Evolutionary conservation across 2,797 vertebrate genomes (phyloP), one percentile per base, ranked within the genome.

Genomic region (Octomys mimax): DNA sequence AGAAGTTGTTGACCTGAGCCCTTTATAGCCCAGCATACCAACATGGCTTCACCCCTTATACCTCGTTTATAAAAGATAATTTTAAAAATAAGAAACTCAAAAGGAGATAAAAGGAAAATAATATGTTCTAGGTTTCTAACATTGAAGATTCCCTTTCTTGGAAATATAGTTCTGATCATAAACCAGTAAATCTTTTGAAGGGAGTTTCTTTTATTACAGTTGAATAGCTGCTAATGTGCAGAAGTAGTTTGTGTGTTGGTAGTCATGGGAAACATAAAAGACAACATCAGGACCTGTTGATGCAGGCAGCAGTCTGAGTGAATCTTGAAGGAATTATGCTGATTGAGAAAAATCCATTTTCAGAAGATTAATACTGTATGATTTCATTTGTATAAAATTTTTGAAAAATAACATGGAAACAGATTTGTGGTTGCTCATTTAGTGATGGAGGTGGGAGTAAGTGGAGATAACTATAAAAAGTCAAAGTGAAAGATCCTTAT

Each of bases 311-410:
- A 87, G 36, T 57, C 95, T 90, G 28, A 57, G 71, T 96, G 22
- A 87, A 70, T 78, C 73, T 95, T 86, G n/a, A 84, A 52, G 39
- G 42, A 82, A 94, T 78, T 90, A 42, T 89, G 31, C 71, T 64
- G 5, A 90, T 11, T 79, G 61, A 68, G 42, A 89, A 96, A 87
- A 82, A 36, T 52, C n/a, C 21, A 94, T 31, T 71, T 36, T 46
- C 19, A 52, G 68, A 94, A 87, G 82, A 85, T 92, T 93, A 77
- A 31, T 91, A 28, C 19, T 79, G 1, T 46, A 22, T 92, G 62
- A 71, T 94, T 81, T 6, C 31, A 14, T 73, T 80, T 87, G 24
- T 33, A 7, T 80, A 92, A 71, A 33, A 36, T 80, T 57, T 81
- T 91, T 54, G 81, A 84, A 81, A 66, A 62, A 86, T 39, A 87